Evolutionary conservation across 2,888 invertebrate genomes (phyloP).

Genomic region (Tipula vernalis): DNA sequence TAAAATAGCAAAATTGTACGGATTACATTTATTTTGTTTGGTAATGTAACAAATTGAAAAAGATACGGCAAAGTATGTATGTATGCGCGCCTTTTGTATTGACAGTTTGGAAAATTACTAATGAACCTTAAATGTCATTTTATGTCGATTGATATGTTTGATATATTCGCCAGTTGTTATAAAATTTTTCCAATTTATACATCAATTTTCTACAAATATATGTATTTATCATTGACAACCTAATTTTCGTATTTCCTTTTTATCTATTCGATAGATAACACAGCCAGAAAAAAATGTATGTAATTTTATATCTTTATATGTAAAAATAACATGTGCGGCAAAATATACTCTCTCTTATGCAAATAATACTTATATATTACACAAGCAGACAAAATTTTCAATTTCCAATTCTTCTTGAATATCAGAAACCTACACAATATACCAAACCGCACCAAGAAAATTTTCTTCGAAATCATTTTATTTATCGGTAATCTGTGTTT

Average conservation of each 20-base stretch:
- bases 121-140: neutral
- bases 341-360: neutral
- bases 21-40: neutral
- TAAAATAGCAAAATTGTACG: neutral
- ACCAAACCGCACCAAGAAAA: neutral
- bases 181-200: neutral
- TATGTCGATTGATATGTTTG: neutral
- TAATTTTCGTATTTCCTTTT: neutral
- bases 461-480: neutral
- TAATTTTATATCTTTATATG: neutral
- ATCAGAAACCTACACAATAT: neutral
- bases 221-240: neutral
- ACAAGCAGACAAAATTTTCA: neutral
- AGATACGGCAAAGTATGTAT: neutral
- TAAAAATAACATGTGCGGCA: neutral
- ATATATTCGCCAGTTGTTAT: neutral
- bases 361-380: neutral
- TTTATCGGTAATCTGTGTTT: neutral
- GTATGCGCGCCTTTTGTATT: neutral
- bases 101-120: neutral
- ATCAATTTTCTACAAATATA: neutral
- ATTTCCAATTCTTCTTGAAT: neutral
- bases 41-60: neutral
- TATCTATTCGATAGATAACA: neutral
- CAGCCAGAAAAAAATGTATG: neutral